phyloP scores from a whole-genome alignment of 2,888 invertebrate genomes.

The Elmis aenea region DNA sequence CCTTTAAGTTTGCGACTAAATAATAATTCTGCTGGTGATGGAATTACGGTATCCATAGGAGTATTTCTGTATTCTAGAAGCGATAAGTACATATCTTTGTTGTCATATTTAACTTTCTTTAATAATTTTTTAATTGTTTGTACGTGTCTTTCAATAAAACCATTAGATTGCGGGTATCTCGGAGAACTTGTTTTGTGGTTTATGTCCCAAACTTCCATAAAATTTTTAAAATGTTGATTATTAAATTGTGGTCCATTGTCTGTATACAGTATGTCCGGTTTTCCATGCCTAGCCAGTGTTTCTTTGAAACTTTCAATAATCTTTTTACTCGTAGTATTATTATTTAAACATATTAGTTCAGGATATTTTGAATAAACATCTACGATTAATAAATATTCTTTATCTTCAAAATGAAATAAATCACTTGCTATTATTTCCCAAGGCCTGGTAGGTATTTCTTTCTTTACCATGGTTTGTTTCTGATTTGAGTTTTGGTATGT shows the following conservation, averaged over 20 bases:
- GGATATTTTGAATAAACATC: conserved; percentile 28
- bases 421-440: conserved; percentile 26
- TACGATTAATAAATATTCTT: conserved; percentile 24
- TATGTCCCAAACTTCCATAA: conserved; percentile 5
- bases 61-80: conserved; percentile 6
- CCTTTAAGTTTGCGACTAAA: conserved; percentile 4
- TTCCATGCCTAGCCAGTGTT: too few relatives aligned
- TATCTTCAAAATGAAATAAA: conserved; percentile 23
- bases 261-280: too few relatives aligned
- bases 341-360: conserved; percentile 18
- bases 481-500: conserved; percentile 17
- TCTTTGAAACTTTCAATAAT: too few relatives aligned
- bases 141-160: conserved; percentile 4
- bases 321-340: too few relatives aligned
- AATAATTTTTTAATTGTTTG: conserved; percentile 6
- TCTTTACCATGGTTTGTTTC: conserved; percentile 22
- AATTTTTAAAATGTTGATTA: too few relatives aligned
- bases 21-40: conserved; percentile 5
- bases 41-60: background rate
- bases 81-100: conserved; percentile 3
- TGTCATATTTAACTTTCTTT: conserved; percentile 1
- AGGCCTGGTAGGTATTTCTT: conserved; percentile 20
- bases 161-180: conserved; percentile 1
- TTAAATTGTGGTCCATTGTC: too few relatives aligned
- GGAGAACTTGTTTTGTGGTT: conserved; percentile 2